Evolutionary conservation across 1,140 invertebrate genomes (phyloP).

Genomic region (Eufriesea mexicana): DNA sequence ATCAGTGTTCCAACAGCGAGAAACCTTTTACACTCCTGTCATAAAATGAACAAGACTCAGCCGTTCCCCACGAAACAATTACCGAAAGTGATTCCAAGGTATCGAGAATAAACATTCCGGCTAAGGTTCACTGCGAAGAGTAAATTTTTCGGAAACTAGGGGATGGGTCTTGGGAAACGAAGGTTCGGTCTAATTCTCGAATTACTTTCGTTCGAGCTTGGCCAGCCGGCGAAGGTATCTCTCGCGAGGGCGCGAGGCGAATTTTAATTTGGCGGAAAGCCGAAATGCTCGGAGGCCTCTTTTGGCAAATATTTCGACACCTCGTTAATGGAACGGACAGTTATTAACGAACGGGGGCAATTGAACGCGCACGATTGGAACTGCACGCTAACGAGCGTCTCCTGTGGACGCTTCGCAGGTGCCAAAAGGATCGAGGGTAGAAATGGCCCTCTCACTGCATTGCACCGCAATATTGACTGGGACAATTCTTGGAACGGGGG

Average conservation of each 20-base stretch:
- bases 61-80: not conserved
- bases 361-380: not conserved
- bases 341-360: constrained; percentile 21
- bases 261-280: constrained; percentile 27
- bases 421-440: not conserved
- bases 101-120: not conserved
- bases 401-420: not conserved
- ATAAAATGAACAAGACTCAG: not conserved
- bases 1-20: no score
- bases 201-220: not conserved
- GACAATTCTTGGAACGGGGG: not conserved
- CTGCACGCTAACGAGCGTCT: not conserved
- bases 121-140: not conserved
- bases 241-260: not conserved
- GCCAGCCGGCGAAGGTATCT: not conserved
- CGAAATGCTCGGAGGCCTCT: not conserved
- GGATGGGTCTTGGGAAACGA: not conserved
- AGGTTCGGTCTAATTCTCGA: not conserved
- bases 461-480: not conserved
- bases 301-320: constrained; percentile 46
- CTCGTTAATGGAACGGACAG: constrained; percentile 35
- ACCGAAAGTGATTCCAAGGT: not conserved
- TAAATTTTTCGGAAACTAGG: not conserved
- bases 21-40: not conserved
- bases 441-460: no score